Evolutionary conservation across 2,888 invertebrate genomes (phyloP).

Genomic region (Operophtera brumata): DNA sequence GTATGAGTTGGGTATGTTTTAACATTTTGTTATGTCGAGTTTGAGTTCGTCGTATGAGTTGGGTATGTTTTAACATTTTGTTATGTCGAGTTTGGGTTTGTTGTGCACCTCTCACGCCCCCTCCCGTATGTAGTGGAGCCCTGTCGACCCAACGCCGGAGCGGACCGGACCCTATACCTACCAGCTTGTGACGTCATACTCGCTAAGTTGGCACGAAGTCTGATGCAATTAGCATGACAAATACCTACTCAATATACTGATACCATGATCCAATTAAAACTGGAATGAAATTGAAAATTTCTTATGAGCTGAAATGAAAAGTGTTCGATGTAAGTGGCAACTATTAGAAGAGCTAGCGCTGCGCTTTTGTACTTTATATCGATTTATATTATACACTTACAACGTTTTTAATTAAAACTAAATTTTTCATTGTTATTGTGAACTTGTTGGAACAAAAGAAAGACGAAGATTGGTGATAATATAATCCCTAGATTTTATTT

Average conservation of each 20-base stretch:
- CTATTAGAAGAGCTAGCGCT: conserved; percentile 49
- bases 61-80: conserved; percentile 50
- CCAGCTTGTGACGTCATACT: conserved; percentile 14
- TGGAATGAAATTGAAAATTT: conserved; percentile 16
- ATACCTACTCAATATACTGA: background rate
- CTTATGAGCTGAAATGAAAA: conserved; percentile 16
- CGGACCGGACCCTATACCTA: conserved; percentile 14
- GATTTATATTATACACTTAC: conserved; percentile 5
- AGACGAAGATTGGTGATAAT: background rate
- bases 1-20: conserved; percentile 52
- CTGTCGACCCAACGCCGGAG: conserved; percentile 21
- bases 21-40: conserved; percentile 50
- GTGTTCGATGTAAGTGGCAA: conserved; percentile 16
- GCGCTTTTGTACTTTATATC: conserved; percentile 22
- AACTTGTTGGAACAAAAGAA: background rate
- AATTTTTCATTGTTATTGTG: too few relatives aligned
- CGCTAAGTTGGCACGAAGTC: conserved; percentile 5
- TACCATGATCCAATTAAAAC: conserved; percentile 41
- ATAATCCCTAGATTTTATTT: conserved; percentile 21
- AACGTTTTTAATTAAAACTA: too few relatives aligned
- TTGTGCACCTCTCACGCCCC: conserved; percentile 57
- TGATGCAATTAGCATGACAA: too few relatives aligned
- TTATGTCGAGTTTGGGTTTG: conserved; percentile 59
- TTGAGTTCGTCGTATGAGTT: conserved; percentile 52
- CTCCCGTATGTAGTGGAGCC: conserved; percentile 37